Percentiles rank a stretch among this genome's conserved stretches.
Evolutionary conservation across 2,113 vertebrate genomes (phyloP).

Genomic region (Phasianus colchicus): DNA sequence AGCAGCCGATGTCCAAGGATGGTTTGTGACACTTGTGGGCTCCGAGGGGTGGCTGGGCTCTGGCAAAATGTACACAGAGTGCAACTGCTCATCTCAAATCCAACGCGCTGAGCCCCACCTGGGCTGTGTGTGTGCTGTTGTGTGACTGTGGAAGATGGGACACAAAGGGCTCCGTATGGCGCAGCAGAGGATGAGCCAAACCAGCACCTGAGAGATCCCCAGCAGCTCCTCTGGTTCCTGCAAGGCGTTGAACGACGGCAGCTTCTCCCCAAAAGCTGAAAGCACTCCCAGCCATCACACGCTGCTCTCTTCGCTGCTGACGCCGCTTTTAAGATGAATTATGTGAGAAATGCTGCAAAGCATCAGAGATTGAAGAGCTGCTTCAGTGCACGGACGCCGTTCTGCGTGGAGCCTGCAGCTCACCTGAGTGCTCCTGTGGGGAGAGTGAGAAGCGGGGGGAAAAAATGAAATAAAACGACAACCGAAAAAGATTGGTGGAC

Average conservation of each 20-base stretch:
- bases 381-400: neutral
- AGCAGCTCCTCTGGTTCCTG: slow-evolving; percentile 31
- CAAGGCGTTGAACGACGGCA: neutral
- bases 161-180: neutral
- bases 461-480: neutral
- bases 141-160: neutral
- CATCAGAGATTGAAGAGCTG: neutral
- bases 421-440: neutral
- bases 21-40: neutral
- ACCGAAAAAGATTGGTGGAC: neutral
- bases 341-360: slow-evolving; percentile 6
- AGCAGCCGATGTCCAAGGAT: neutral
- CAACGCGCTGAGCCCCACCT: fast-evolving
- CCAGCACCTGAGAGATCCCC: neutral
- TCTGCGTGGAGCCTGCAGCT: neutral
- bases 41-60: neutral
- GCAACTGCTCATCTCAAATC: neutral
- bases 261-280: neutral
- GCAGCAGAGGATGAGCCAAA: neutral
- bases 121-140: neutral
- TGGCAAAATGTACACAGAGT: neutral
- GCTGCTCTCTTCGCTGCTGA: neutral
- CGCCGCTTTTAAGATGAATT: neutral
- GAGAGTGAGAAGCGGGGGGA: neutral
- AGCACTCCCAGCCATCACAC: too few species aligned